Evolutionary conservation across 2,113 vertebrate species (phyloP), one percentile per base, ranked within the genome.

Genomic region (Coreoperca whiteheadi): DNA sequence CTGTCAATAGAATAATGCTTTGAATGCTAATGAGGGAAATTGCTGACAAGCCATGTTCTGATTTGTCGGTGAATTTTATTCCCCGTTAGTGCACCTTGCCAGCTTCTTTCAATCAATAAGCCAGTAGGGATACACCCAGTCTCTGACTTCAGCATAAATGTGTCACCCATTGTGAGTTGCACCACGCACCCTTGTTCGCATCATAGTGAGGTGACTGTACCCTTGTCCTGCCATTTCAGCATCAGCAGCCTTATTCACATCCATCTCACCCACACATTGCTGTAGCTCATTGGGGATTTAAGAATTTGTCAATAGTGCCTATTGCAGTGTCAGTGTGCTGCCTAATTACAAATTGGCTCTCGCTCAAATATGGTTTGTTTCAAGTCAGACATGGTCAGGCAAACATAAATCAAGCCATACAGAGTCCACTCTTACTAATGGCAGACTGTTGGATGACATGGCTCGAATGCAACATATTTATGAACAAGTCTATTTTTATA

Each of bases 41-140:
- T 90, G 91, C 93, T 94, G 94, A 94, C 94, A 86, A 86, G 84
- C 78, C 78, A 18, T 87, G 65, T 89, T 78, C 53, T 77, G 81
- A 86, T 88, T 86, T 81, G 86, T 85, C 82, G 71, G 85, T 87
- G 79, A 70, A 87, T 90, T 88, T 82, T 89, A 89, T 77, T 86
- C 85, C 82, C 82, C 46, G 83, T 89, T 79, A 39, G 70, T 32
- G 16, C 67, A 79, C 83, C 83, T 87, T 83, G 85, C 87, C 91
- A 89, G 77, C 71, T 77, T 77, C 64, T 30, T 85, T 85, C 82
- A 88, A 87, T 94, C 93, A 90, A 93, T 94, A 90, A 74, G 25
- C 37, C 86, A 74, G 79, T 57, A 66, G 69, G 71, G 74, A 87
- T 53, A 48, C 71, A 51, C 76, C 81, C 78, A 53, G 63, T 75